phyloP scores from a whole-genome alignment of 1,140 invertebrate genomes.

The Pachyrhynchus sulphureomaculatus region DNA sequence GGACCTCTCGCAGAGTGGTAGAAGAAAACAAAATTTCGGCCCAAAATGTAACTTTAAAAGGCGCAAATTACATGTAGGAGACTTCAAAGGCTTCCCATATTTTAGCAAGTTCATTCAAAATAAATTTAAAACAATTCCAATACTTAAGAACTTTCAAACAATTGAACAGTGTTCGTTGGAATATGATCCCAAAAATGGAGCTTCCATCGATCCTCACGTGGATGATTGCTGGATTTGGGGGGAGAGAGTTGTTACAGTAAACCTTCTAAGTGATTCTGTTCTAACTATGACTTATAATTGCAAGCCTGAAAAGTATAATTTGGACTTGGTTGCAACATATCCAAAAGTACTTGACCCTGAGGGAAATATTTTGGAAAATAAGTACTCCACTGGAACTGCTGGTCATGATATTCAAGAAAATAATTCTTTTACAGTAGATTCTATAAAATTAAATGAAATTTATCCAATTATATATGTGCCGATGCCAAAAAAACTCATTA shows the following conservation, averaged over 20 bases:
- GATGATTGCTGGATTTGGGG: conserved; percentile 99
- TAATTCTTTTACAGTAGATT: conserved; percentile 21
- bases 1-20: conserved; percentile 92
- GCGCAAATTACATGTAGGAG: conserved; percentile 74
- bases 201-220: conserved; percentile 96
- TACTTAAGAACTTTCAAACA: conserved; percentile 77
- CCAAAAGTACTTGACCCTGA: conserved; percentile 42
- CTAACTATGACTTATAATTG: conserved; percentile 78
- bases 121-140: conserved; percentile 65
- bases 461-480: conserved; percentile 72
- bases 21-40: conserved; percentile 97
- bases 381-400: neutral
- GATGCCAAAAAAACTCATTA: conserved; percentile 83
- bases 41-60: conserved; percentile 99
- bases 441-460: conserved; percentile 16
- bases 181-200: conserved; percentile 82
- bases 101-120: conserved; percentile 82
- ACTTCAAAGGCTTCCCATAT: conserved; percentile 85
- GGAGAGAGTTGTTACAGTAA: conserved; percentile 92
- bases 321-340: conserved; percentile 54
- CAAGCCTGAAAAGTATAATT: conserved; percentile 68
- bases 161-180: conserved; percentile 97
- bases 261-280: conserved; percentile 78
- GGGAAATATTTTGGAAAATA: conserved; percentile 28
- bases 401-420: neutral